Percentiles rank a stretch among this genome's conserved stretches.
Evolutionary conservation across 92 coral and sea anemone species (phyloP).

Genomic region (Bergia sp.): DNA sequence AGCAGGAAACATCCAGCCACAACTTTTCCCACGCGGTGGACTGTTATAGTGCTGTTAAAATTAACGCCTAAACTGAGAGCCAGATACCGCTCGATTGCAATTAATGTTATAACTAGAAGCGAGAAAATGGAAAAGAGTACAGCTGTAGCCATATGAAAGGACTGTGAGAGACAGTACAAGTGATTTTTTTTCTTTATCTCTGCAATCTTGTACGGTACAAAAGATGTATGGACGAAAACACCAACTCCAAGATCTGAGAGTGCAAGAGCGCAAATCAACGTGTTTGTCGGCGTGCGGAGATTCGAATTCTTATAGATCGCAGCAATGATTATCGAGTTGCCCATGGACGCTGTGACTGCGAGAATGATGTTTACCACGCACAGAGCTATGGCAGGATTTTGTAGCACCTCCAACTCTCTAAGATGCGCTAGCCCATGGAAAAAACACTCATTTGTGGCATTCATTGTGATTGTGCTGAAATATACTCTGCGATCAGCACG

Average conservation of each 20-base stretch:
- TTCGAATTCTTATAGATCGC: conserved; percentile 33
- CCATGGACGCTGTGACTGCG: conserved; percentile 22
- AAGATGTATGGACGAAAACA: conserved; percentile 37
- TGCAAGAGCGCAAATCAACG: conserved; percentile 40
- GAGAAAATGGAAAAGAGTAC: conserved; percentile 27
- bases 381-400: background rate
- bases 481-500: too few species aligned
- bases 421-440: background rate
- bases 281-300: conserved; percentile 45
- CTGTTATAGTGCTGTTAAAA: background rate
- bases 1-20: background rate
- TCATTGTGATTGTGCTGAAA: background rate
- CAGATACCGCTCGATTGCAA: conserved; percentile 39
- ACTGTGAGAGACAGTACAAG: background rate
- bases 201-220: conserved; percentile 39
- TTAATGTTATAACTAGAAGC: conserved; percentile 5
- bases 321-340: conserved; percentile 24
- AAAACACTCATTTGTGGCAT: background rate
- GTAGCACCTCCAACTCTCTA: background rate
- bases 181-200: conserved; percentile 23
- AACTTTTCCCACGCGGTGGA: background rate
- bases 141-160: conserved; percentile 11
- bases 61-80: background rate
- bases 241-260: conserved; percentile 48
- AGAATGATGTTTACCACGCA: conserved; percentile 47